These are phyloP conservation scores for Cephus nigrinus DNA, from an alignment of 2,888 invertebrate species.

Conservation along the genomic window DNA sequence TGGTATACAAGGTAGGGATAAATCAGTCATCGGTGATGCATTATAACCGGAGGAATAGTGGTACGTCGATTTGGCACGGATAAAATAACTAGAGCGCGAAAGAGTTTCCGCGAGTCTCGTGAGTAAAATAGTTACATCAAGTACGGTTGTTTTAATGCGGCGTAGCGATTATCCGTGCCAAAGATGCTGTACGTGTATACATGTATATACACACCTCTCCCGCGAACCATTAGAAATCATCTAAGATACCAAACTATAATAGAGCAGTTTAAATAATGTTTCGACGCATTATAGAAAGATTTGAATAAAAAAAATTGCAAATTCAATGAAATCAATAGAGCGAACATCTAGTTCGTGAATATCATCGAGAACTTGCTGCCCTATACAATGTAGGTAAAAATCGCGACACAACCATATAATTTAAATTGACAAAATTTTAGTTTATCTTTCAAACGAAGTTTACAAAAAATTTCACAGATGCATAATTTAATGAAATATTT, in stretches of 20 bases:
- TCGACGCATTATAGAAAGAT: neutral
- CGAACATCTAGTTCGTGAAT: no score
- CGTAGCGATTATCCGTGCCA: neutral
- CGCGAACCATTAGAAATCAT: neutral
- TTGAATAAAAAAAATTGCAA: no score
- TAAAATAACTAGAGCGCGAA: neutral
- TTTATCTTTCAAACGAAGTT: neutral
- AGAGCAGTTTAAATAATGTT: neutral
- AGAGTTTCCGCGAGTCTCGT: neutral
- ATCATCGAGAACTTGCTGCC: no score
- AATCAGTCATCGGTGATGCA: conserved; percentile 7
- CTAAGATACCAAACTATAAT: neutral
- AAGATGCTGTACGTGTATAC: neutral
- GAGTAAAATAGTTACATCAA: neutral
- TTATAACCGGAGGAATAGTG: neutral
- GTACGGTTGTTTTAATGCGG: neutral
- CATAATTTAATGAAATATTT: neutral
- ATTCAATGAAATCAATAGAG: no score
- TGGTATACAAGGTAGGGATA: neutral
- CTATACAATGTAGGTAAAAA: neutral
- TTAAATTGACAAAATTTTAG: neutral
- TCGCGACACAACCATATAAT: neutral
- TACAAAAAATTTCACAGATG: neutral
- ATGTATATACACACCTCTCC: neutral
- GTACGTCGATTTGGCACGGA: neutral